Percentiles rank a stretch among this genome's conserved stretches.
Evolutionary conservation across 2,888 invertebrate genomes (phyloP).

Genomic region (Nomada ruficornis): DNA sequence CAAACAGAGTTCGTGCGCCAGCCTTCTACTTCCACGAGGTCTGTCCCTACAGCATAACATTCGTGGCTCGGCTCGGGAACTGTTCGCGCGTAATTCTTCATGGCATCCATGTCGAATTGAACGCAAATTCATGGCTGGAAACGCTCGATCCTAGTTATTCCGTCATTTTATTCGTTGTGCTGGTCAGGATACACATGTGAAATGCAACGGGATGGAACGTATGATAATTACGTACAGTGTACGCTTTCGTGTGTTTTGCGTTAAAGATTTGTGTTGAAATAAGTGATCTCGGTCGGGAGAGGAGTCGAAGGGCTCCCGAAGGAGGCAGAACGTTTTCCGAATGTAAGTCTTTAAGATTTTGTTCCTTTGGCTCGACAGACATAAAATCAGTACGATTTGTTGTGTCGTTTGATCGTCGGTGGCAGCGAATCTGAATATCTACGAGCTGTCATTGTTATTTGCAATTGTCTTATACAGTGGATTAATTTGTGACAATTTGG

Average conservation of each 20-base stretch:
- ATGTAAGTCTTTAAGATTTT: conserved; percentile 3
- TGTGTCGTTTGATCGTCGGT: too few relatives aligned
- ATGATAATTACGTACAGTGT: not conserved
- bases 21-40: conserved; percentile 36
- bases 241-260: not conserved
- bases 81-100: not conserved
- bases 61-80: conserved; percentile 29
- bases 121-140: not conserved
- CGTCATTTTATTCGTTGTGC: not conserved
- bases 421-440: too few relatives aligned
- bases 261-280: not conserved
- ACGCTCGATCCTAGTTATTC: not conserved
- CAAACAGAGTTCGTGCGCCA: conserved; percentile 4
- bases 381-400: too few relatives aligned
- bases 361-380: not conserved
- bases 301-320: not conserved
- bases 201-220: not conserved
- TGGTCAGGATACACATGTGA: not conserved
- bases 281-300: not conserved
- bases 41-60: not conserved
- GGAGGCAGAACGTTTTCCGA: not conserved
- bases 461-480: too few relatives aligned
- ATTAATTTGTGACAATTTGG: too few relatives aligned
- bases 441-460: too few relatives aligned
- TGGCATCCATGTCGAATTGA: not conserved